These are phyloP conservation scores for Syngnathus scovelli DNA, from an alignment of 2,113 vertebrate species.

Conservation along the genomic window DNA sequence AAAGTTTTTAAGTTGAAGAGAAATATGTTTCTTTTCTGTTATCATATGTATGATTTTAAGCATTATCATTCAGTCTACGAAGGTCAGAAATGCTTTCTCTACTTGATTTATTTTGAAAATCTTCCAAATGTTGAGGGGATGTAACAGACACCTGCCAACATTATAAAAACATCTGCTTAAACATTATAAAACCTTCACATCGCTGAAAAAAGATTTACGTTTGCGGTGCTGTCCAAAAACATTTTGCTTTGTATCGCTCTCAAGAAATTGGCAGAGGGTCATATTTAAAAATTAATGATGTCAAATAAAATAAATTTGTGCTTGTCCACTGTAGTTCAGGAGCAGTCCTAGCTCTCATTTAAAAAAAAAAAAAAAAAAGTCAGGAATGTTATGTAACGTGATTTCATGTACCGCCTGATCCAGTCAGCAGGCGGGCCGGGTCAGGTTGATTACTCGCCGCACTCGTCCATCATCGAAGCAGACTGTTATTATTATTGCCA, in stretches of 20 bases:
- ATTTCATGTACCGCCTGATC: conserved; percentile 1
- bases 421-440: background rate
- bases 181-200: background rate
- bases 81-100: no score
- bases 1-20: no score
- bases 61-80: no score
- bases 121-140: background rate
- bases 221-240: background rate
- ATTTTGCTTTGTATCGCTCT: background rate
- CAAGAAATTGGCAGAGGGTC: background rate
- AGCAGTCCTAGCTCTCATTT: background rate
- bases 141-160: background rate
- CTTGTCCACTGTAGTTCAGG: background rate
- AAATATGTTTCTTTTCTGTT: no score
- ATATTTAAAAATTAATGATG: background rate
- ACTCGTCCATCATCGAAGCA: conserved; percentile 4
- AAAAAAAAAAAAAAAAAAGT: no score
- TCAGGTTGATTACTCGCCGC: conserved; percentile 12
- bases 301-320: background rate
- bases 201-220: background rate
- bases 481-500: conserved; percentile 2
- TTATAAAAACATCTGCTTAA: background rate
- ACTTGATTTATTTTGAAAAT: background rate
- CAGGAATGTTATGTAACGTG: background rate
- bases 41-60: no score